phyloP scores from a whole-genome alignment of 2,888 invertebrate species.

The Tenthredo distinguenda region DNA sequence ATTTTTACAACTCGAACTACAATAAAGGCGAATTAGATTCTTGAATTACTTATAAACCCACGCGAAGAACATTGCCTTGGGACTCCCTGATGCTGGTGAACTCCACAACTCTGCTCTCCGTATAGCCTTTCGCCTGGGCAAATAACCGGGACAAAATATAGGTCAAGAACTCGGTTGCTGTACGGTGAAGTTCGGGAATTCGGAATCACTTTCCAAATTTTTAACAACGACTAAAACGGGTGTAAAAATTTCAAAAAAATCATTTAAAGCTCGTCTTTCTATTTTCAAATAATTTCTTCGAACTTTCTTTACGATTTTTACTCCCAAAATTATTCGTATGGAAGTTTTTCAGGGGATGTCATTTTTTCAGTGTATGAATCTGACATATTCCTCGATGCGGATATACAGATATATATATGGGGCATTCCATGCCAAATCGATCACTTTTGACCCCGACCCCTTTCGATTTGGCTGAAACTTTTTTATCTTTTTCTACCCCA shows the following conservation, averaged over 20 bases:
- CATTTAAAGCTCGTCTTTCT: neutral
- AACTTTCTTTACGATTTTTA: neutral
- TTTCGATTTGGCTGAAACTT: no score
- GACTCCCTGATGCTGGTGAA: conserved; percentile 33
- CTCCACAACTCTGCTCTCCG: conserved; percentile 14
- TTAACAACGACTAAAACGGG: neutral
- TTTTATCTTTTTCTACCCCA: no score
- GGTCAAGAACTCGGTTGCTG: conserved; percentile 8
- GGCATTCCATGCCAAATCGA: no score
- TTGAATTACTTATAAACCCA: conserved; percentile 39
- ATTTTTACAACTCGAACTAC: conserved; percentile 50
- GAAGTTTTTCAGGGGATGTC: neutral
- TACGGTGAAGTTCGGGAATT: neutral
- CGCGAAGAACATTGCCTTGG: conserved; percentile 50
- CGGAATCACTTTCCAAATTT: neutral
- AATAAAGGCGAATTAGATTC: conserved; percentile 51
- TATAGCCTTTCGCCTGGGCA: conserved; percentile 12
- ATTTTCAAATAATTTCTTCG: neutral
- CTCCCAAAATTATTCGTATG: neutral
- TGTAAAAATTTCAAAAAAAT: neutral
- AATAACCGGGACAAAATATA: conserved; percentile 6
- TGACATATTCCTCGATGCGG: neutral
- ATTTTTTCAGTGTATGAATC: neutral
- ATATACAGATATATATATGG: no score
- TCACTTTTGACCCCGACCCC: no score